A percentile compares a stretch with the other conserved stretches of the same genome.
Evolutionary conservation across 2,113 vertebrate genomes (phyloP).

Genomic region (Serranochromis macrocephalus): DNA sequence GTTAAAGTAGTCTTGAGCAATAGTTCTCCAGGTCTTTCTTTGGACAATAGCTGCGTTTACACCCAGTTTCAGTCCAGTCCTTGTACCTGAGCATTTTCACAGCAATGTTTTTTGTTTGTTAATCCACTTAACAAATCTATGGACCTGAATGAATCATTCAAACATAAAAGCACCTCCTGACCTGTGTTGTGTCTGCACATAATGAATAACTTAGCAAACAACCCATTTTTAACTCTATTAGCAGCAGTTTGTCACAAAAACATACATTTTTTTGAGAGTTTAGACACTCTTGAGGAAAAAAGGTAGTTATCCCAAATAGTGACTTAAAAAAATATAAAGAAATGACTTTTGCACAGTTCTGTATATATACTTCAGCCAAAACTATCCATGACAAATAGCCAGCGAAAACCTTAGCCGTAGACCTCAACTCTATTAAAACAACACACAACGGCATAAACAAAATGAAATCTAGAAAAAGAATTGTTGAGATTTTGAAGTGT

Average conservation of each 20-base stretch:
- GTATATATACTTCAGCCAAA: background rate
- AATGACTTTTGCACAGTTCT: rapidly evolving
- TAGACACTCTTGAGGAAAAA: background rate
- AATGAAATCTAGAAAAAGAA: background rate
- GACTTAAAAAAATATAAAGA: rapidly evolving
- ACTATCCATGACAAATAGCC: background rate
- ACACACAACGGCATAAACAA: background rate
- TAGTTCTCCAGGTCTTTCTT: background rate
- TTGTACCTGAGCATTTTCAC: background rate
- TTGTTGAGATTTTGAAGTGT: background rate
- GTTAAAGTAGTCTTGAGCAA: background rate
- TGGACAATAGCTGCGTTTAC: background rate
- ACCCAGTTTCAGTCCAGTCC: rapidly evolving
- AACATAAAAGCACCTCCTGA: background rate
- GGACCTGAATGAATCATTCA: background rate
- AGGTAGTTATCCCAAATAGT: background rate
- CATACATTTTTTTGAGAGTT: rapidly evolving
- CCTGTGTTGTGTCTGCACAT: background rate
- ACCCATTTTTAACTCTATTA: background rate
- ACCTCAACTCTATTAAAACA: background rate
- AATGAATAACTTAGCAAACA: background rate
- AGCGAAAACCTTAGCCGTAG: background rate
- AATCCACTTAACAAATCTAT: background rate
- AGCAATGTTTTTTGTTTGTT: background rate
- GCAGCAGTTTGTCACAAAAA: background rate